A percentile compares a stretch with the other conserved stretches of the same genome.
Conservation (phyloP, 64 coral and sea anemone species). For the Porites australiensis region DNA sequence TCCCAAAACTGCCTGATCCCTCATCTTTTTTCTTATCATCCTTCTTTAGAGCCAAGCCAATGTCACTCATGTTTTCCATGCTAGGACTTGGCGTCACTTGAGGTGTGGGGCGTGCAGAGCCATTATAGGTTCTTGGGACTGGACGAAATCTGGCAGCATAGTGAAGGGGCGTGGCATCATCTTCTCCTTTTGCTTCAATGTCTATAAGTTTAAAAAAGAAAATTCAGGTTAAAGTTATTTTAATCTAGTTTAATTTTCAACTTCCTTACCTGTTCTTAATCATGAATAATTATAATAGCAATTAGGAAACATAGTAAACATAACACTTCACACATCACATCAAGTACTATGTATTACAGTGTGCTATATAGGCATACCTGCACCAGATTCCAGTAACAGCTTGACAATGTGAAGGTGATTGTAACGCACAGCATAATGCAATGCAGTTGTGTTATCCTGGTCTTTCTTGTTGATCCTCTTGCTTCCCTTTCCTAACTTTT, state of each 20-base stretch:
- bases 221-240: too few relatives aligned
- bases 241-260: too few relatives aligned
- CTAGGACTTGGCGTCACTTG: conserved; percentile 21
- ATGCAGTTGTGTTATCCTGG: conserved; percentile 64
- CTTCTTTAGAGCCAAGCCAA: conserved; percentile 47
- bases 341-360: neutral
- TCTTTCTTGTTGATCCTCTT: conserved; percentile 86
- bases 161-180: conserved; percentile 91
- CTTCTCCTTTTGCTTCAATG: conserved; percentile 90
- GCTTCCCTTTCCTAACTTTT: conserved; percentile 70
- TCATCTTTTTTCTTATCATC: conserved; percentile 64
- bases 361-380: conserved; percentile 39
- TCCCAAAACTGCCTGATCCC: conserved; percentile 38
- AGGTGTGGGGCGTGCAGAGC: conserved; percentile 2
- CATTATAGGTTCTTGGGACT: conserved; percentile 32
- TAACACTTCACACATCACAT: neutral
- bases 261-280: too few relatives aligned
- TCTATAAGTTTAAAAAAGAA: conserved; percentile 45
- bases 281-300: too few relatives aligned
- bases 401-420: conserved; percentile 83
- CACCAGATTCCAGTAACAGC: conserved; percentile 83
- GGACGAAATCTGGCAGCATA: conserved; percentile 84
- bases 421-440: conserved; percentile 95
- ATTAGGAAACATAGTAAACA: too few relatives aligned
- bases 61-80: conserved; percentile 38